Evolutionary conservation across 2,113 vertebrate genomes (phyloP), one percentile per base, ranked within the genome.

Genomic region (Typhlomys cinereus): DNA sequence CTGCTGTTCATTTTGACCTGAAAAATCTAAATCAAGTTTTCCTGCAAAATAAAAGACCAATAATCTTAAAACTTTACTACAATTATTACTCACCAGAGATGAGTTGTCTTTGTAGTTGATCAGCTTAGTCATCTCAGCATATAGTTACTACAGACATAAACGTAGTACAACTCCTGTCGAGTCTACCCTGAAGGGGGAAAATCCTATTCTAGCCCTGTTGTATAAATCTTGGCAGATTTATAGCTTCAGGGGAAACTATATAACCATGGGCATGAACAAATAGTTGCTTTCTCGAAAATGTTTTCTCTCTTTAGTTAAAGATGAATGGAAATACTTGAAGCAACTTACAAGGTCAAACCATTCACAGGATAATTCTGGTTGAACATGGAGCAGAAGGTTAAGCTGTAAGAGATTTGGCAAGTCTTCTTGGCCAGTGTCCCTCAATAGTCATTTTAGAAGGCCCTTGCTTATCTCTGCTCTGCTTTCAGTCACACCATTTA

Each of bases 361-460:
- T 80, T 39, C 70, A 57, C 62, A n/a, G 14, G 34, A 34, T 73
- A 36, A 17, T 73, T 91, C 74, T 92, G 64, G n/a, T 12, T 75
- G 62, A 84, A 76, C 18, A 52, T 7, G 20, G 57, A 83, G 36
- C 31, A 25, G 89, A 85, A 95, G 57, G 61, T 87, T 92, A 94
- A 86, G 44, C 71, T 81, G n/a, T 69, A 57, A 84, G 93, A 95
- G 93, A 95, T 89, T 27, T 87, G 92, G 39, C 79, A 78, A 85
- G n/a, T 48, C 57, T 83, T 93, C 80, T 92, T 87, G 80, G 79
- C 36, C 61, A 85, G 21, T 69, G 31, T 64, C 39, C 44, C 70
- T 90, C 75, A 57, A 75, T 23, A 52, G 25, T 76, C 82, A 78
- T 57, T 86, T 95, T 61, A 84, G 71, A 90, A 93, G 46, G 10